Conservation (phyloP, 1,140 invertebrate genomes). For the Drosophila sulfurigaster region DNA sequence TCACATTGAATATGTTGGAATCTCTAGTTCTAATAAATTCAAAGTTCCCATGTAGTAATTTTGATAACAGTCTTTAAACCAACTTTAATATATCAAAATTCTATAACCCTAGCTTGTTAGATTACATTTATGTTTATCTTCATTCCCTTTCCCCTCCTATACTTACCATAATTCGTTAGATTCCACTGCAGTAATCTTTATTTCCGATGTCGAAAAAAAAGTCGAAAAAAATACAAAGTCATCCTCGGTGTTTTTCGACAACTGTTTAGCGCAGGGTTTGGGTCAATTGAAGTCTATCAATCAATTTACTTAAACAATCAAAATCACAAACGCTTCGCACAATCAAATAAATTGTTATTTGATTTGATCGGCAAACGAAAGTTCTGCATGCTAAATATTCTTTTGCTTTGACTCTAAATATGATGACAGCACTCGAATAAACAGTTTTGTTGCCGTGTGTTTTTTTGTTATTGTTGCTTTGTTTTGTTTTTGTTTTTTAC, state of each 20-base stretch:
- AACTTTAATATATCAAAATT: too few species aligned
- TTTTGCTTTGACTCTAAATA: background rate
- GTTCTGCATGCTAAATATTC: constrained; percentile 6
- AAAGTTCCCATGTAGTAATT: too few species aligned
- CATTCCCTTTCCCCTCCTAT: too few species aligned
- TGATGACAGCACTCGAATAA: constrained; percentile 15
- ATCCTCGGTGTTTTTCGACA: background rate
- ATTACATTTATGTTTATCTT: too few species aligned
- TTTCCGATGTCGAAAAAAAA: too few species aligned
- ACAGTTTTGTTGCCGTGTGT: background rate
- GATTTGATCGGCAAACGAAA: constrained; percentile 28
- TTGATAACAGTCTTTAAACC: too few species aligned
- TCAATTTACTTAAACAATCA: constrained; percentile 45
- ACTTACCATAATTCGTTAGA: background rate
- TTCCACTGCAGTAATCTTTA: background rate
- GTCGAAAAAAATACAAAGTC: background rate
- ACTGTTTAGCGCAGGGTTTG: background rate
- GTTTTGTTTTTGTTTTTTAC: constrained; percentile 20
- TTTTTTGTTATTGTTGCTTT: background rate
- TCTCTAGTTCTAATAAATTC: too few species aligned
- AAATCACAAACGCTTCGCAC: constrained; percentile 33
- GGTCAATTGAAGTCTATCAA: constrained; percentile 49
- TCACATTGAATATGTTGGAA: too few species aligned
- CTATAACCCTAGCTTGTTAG: too few species aligned
- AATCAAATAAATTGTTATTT: constrained; percentile 47